Conservation (phyloP, 2,888 invertebrate species). For the Cryptocephalus moraei region DNA sequence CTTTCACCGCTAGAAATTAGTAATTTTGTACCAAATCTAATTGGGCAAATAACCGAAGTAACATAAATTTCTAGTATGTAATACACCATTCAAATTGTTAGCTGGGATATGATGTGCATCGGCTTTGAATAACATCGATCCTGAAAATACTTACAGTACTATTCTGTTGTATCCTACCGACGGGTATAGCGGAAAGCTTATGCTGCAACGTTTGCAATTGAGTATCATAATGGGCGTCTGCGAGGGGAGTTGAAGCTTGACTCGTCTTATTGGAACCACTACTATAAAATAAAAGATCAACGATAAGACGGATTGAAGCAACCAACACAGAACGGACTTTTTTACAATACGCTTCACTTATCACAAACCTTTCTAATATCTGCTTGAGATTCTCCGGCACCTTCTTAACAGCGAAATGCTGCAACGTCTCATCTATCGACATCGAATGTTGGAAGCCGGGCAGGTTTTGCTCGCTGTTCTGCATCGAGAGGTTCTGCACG, state of each 20-base stretch:
- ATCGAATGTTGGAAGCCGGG: constrained; percentile 20
- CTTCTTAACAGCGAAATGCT: constrained; percentile 21
- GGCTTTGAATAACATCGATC: no score
- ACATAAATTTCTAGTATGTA: no score
- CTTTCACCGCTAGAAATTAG: no score
- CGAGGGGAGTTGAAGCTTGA: constrained; percentile 54
- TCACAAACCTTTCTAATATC: constrained; percentile 27
- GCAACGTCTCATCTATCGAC: constrained; percentile 23
- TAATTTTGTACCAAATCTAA: no score
- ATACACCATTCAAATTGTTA: no score
- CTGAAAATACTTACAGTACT: constrained; percentile 35
- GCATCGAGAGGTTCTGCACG: constrained; percentile 21
- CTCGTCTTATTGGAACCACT: constrained; percentile 40
- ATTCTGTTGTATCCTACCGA: constrained; percentile 22
- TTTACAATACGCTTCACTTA: not conserved
- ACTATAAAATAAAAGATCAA: constrained; percentile 1
- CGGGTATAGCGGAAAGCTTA: constrained; percentile 52
- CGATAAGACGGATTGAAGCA: no score
- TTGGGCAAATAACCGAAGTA: no score
- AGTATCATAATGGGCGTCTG: constrained; percentile 52
- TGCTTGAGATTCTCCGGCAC: constrained; percentile 37
- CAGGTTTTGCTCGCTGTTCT: constrained; percentile 8
- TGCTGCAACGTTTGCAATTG: constrained; percentile 63
- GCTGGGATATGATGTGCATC: no score
- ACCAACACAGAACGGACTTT: no score